Evolutionary conservation across 2,797 vertebrate species (phyloP).

Genomic region (Nyctibius grandis): DNA sequence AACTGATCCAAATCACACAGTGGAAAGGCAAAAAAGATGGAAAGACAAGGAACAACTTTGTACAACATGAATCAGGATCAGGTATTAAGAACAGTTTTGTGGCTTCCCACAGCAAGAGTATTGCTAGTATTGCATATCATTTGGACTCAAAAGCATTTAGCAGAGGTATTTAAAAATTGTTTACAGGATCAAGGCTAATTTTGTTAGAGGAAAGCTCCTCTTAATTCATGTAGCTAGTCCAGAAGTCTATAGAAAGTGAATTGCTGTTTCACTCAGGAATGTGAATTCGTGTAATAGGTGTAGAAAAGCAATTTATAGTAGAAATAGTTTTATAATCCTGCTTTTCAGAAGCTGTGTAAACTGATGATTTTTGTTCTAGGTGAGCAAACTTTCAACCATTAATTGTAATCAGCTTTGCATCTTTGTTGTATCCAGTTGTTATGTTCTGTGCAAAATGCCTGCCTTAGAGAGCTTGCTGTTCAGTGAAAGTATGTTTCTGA

Average conservation of each 20-base stretch:
- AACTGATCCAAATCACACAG: background rate
- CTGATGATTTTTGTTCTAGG: background rate
- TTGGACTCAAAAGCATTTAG: background rate
- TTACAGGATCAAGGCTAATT: background rate
- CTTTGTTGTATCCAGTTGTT: background rate
- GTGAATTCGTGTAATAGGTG: background rate
- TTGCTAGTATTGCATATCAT: background rate
- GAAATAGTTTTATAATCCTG: background rate
- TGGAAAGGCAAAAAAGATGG: background rate
- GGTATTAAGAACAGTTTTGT: background rate
- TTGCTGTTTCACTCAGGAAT: background rate
- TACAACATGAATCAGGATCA: background rate
- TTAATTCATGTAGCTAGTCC: background rate
- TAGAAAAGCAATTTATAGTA: background rate
- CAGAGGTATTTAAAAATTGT: background rate
- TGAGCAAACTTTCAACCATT: background rate
- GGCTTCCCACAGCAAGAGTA: background rate
- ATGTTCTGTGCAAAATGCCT: background rate
- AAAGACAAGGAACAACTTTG: background rate
- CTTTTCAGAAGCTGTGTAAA: background rate
- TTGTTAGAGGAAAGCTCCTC: background rate
- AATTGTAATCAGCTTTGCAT: background rate
- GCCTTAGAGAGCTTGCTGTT: background rate
- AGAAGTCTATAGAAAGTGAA: background rate
- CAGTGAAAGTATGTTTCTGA: background rate